These are phyloP conservation scores for Eumeta japonica DNA, from an alignment of 1,140 invertebrate genomes.

Conservation along the genomic window DNA sequence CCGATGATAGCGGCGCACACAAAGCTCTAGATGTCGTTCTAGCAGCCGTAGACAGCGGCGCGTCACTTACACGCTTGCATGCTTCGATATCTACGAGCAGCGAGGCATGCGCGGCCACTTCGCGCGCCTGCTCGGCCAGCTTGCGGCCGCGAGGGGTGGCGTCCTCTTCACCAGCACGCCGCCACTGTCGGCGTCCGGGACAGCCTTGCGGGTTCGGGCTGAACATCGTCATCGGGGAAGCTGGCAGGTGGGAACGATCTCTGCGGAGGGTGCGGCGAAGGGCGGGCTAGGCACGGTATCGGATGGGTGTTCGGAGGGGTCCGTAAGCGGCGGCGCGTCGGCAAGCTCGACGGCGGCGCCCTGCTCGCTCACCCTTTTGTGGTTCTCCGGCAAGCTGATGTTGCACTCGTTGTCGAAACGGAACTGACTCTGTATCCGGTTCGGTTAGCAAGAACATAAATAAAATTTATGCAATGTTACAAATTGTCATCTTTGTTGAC, in stretches of 20 bases:
- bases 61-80: constrained; percentile 59
- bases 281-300: constrained; percentile 18
- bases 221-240: constrained; percentile 2
- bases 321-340: constrained; percentile 20
- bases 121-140: constrained; percentile 41
- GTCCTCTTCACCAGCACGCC: constrained; percentile 45
- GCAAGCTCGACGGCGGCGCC: constrained; percentile 41
- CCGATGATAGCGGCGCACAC: too few relatives aligned
- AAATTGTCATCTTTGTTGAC: too few relatives aligned
- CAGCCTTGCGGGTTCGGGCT: constrained; percentile 31
- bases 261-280: constrained; percentile 9
- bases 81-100: constrained; percentile 57
- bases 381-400: constrained; percentile 91
- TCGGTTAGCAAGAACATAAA: too few relatives aligned
- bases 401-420: constrained; percentile 98
- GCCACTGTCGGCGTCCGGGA: constrained; percentile 12
- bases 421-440: constrained; percentile 94
- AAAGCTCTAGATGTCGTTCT: too few relatives aligned
- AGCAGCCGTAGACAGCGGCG: constrained; percentile 40
- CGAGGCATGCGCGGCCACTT: constrained; percentile 51
- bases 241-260: constrained; percentile 8
- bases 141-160: constrained; percentile 40
- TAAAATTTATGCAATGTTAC: too few relatives aligned
- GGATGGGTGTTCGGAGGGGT: constrained; percentile 22
- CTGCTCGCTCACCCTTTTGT: constrained; percentile 86